Conservation (phyloP, 2,113 vertebrate genomes). For the Montifringilla adamsi region DNA sequence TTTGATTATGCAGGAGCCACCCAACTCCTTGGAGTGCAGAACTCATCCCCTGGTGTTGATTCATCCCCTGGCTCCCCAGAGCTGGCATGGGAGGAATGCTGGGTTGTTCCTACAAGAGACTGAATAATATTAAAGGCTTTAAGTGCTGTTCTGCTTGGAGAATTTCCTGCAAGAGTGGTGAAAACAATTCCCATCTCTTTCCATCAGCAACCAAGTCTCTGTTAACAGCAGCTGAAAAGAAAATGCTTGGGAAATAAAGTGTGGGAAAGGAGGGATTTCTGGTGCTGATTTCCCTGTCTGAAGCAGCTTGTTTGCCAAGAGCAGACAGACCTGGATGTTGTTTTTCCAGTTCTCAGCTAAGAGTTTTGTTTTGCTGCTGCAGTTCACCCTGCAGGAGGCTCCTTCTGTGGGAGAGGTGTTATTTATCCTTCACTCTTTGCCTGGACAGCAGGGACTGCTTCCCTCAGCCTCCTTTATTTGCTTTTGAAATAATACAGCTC, state of each 20-base stretch:
- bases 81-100: background rate
- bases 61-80: background rate
- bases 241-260: background rate
- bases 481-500: background rate
- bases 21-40: background rate
- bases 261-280: background rate
- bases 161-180: background rate
- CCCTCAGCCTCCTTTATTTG: background rate
- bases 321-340: background rate
- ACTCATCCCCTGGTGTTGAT: background rate
- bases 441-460: background rate
- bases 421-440: background rate
- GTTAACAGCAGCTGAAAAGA: background rate
- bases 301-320: background rate
- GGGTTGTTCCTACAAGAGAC: background rate
- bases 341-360: background rate
- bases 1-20: background rate
- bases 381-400: background rate
- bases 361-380: conserved; percentile 6
- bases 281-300: background rate
- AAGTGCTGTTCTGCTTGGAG: background rate
- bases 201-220: background rate
- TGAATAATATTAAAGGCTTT: background rate
- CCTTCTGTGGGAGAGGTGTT: background rate
- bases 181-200: background rate